Percentiles rank a stretch among this genome's conserved stretches.
phyloP scores from a whole-genome alignment of 2,888 invertebrate genomes.

The Leptopterna dolabrata region DNA sequence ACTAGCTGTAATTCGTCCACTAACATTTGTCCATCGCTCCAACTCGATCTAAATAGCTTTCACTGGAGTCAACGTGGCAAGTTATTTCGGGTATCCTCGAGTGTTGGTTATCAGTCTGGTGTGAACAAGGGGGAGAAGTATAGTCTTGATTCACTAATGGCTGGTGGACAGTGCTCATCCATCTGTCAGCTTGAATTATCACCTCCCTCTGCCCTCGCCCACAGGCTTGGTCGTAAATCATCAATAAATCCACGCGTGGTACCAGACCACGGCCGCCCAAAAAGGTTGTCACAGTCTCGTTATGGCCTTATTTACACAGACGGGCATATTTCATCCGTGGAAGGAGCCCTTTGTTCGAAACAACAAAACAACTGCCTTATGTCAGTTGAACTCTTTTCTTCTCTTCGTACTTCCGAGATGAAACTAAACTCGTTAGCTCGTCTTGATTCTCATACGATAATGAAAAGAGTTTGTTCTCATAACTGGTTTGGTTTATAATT shows the following conservation, averaged over 20 bases:
- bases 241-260: constrained; percentile 23
- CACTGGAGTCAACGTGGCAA: not conserved
- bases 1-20: too few relatives aligned
- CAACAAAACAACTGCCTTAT: not conserved
- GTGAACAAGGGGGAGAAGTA: not conserved
- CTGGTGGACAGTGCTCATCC: constrained; percentile 10
- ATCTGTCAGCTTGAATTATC: constrained; percentile 23
- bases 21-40: too few relatives aligned
- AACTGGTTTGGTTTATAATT: too few relatives aligned
- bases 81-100: not conserved
- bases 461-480: too few relatives aligned
- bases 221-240: constrained; percentile 12
- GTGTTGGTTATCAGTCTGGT: not conserved
- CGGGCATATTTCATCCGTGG: not conserved
- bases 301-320: constrained; percentile 8
- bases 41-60: not conserved
- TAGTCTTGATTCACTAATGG: constrained; percentile 6
- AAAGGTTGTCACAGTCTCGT: constrained; percentile 29
- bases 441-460: too few relatives aligned
- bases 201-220: not conserved
- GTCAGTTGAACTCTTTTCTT: not conserved
- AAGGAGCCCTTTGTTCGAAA: not conserved
- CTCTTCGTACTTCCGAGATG: too few relatives aligned
- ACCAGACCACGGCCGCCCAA: not conserved
- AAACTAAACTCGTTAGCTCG: too few relatives aligned